A percentile compares a stretch with the other conserved stretches of the same genome.
Evolutionary conservation across 2,797 vertebrate genomes (phyloP).

Genomic region (Atherinosoma microstoma): DNA sequence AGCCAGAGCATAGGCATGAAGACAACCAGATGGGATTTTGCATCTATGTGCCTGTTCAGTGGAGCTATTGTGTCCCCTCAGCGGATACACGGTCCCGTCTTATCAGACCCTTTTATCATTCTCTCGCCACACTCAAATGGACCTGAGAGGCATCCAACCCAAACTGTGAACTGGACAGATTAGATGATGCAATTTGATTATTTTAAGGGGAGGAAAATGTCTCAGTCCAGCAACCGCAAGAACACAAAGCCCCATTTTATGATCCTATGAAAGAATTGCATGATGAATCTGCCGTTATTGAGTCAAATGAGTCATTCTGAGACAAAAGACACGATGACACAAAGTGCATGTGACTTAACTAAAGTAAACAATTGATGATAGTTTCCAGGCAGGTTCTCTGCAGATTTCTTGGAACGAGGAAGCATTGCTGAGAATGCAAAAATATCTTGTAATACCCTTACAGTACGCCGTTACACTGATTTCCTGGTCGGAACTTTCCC

Average conservation of each 20-base stretch:
- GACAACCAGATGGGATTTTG: slow-evolving; percentile 66
- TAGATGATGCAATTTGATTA: slow-evolving; percentile 38
- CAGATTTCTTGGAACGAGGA: slow-evolving; percentile 38
- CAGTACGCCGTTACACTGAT: background rate
- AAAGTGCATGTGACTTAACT: background rate
- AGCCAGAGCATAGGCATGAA: slow-evolving; percentile 55
- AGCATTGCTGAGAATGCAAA: slow-evolving; percentile 8
- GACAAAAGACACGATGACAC: background rate
- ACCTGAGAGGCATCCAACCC: slow-evolving; percentile 62
- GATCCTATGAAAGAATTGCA: background rate
- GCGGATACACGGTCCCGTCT: slow-evolving; percentile 65
- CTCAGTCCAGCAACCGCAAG: background rate
- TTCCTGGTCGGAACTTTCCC: slow-evolving; percentile 40
- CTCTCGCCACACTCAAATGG: slow-evolving; percentile 74
- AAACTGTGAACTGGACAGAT: slow-evolving; percentile 51
- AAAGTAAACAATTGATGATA: background rate
- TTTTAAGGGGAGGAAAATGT: background rate
- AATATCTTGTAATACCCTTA: background rate
- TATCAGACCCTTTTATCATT: slow-evolving; percentile 74
- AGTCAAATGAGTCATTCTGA: background rate
- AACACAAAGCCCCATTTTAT: slow-evolving; percentile 15
- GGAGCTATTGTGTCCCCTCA: slow-evolving; percentile 73
- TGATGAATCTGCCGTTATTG: background rate
- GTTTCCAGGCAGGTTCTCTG: background rate
- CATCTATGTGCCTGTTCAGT: slow-evolving; percentile 67